A percentile compares a stretch with the other conserved stretches of the same genome.
Conservation (phyloP, 2,113 vertebrate genomes). For the Emberiza fucata region DNA sequence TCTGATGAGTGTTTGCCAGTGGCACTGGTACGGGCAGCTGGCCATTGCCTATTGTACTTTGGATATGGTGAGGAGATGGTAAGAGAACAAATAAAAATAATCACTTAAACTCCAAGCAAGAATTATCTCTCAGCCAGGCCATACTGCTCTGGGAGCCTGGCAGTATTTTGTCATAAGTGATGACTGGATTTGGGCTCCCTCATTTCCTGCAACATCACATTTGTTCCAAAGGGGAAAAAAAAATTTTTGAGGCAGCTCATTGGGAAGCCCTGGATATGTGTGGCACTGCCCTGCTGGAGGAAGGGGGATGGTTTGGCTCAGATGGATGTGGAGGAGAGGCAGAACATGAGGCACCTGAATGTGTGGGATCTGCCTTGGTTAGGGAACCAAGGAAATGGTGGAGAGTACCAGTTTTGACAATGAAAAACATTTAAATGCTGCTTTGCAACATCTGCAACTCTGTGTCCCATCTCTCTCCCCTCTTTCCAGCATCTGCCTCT, state of each 20-base stretch:
- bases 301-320: background rate
- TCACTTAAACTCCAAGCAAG: background rate
- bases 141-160: background rate
- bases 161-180: background rate
- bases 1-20: background rate
- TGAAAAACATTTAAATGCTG: background rate
- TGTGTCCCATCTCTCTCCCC: background rate
- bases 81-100: background rate
- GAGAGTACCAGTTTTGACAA: background rate
- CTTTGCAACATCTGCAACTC: background rate
- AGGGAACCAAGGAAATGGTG: background rate
- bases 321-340: background rate
- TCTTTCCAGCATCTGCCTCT: background rate
- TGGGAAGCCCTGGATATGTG: background rate
- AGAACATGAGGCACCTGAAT: background rate
- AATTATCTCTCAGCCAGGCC: background rate
- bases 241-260: background rate
- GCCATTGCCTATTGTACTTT: background rate
- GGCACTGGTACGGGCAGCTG: background rate
- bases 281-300: background rate
- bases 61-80: background rate
- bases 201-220: background rate
- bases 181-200: background rate
- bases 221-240: background rate
- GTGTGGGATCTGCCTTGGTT: background rate